These are phyloP conservation scores for Elgaria multicarinata DNA, from an alignment of 2,113 vertebrate species.

Conservation along the genomic window DNA sequence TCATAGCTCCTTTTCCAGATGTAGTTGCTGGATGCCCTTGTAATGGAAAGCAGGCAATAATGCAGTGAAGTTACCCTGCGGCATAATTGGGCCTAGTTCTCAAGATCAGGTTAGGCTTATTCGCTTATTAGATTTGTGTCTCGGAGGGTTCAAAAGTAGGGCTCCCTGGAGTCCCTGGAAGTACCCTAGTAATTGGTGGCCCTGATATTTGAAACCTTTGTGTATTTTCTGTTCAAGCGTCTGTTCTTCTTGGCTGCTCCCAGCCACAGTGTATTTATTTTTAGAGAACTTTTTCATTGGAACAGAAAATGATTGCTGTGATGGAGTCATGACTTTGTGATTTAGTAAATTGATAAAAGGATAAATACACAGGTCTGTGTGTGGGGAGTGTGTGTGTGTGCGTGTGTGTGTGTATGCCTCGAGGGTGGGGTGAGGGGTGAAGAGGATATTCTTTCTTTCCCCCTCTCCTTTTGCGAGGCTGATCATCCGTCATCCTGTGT, in stretches of 20 bases:
- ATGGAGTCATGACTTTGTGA: slow-evolving; percentile 81
- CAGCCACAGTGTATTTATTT: slow-evolving; percentile 79
- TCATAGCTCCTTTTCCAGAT: slow-evolving; percentile 83
- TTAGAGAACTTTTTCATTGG: slow-evolving; percentile 80
- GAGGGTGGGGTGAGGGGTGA: not conserved
- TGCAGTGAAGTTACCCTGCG: slow-evolving; percentile 80
- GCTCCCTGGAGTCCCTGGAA: slow-evolving; percentile 80
- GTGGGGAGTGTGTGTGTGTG: slow-evolving; percentile 47
- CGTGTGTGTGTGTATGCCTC: not conserved
- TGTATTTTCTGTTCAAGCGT: slow-evolving; percentile 78
- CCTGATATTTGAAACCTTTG: slow-evolving; percentile 84
- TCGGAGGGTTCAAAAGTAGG: slow-evolving; percentile 80
- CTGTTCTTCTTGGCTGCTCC: slow-evolving; percentile 79
- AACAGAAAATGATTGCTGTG: slow-evolving; percentile 80
- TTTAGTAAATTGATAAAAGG: slow-evolving; percentile 81
- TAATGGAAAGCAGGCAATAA: slow-evolving; percentile 87
- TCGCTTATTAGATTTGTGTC: slow-evolving; percentile 85
- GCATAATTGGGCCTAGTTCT: slow-evolving; percentile 82
- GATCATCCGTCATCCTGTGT: slow-evolving; percentile 79
- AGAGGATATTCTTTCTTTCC: slow-evolving; percentile 29
- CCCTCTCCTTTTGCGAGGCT: slow-evolving; percentile 68
- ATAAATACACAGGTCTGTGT: slow-evolving; percentile 63
- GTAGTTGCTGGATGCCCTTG: slow-evolving; percentile 80
- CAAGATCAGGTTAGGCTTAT: slow-evolving; percentile 84
- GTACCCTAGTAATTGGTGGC: slow-evolving; percentile 83